phyloP scores from a whole-genome alignment of 2,113 vertebrate species.

The Lanius ludovicianus region DNA sequence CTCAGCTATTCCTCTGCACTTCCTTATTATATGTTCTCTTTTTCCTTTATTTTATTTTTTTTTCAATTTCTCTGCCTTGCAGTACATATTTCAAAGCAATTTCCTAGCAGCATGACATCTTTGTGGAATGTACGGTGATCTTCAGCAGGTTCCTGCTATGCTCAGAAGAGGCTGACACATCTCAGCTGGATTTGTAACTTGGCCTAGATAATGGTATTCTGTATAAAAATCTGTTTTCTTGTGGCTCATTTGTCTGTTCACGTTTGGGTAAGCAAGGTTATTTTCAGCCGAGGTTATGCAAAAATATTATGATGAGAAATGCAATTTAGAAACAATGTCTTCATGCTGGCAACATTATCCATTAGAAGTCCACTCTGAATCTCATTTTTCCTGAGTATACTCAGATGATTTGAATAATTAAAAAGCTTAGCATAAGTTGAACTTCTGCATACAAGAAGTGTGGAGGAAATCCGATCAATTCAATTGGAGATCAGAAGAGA shows the following conservation, averaged over 20 bases:
- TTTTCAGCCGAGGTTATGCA: slow-evolving; percentile 3
- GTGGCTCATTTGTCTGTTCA: background rate
- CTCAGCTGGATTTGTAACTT: background rate
- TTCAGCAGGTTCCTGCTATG: background rate
- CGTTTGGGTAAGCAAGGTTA: background rate
- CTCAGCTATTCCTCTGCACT: background rate
- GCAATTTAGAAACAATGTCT: background rate
- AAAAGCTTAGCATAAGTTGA: background rate
- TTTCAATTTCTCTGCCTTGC: background rate
- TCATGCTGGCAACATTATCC: background rate
- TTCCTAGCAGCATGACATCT: slow-evolving; percentile 3
- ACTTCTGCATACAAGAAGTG: background rate
- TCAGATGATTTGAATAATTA: slow-evolving; percentile 4
- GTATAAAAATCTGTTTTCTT: background rate
- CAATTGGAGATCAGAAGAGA: background rate
- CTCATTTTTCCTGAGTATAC: background rate
- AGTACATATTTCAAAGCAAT: background rate
- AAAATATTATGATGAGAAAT: slow-evolving; percentile 8
- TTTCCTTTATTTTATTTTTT: background rate
- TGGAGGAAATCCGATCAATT: background rate
- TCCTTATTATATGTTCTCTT: background rate
- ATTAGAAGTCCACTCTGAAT: background rate
- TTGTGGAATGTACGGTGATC: background rate
- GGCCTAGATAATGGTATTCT: background rate
- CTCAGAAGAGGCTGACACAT: background rate